phyloP scores from a whole-genome alignment of 2,113 vertebrate species.

The Oceanodroma tethys region DNA sequence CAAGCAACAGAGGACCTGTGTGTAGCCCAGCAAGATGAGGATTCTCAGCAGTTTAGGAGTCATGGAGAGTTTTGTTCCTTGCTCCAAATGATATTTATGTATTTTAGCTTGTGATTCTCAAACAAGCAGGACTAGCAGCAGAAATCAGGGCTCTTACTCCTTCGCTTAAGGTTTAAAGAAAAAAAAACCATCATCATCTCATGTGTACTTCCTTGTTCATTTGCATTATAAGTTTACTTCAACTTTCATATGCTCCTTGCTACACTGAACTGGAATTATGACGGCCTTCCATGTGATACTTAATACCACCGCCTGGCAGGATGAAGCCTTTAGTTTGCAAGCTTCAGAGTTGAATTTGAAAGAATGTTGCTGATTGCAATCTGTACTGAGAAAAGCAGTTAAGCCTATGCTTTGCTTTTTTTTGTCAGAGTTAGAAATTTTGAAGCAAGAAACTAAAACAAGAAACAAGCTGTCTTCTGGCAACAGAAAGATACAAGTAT shows the following conservation, averaged over 20 bases:
- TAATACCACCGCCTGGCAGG: slow-evolving; percentile 12
- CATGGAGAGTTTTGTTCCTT: not conserved
- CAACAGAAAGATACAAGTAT: not conserved
- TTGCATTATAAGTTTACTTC: not conserved
- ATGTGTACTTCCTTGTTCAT: not conserved
- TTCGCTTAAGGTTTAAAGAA: not conserved
- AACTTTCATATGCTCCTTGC: slow-evolving; percentile 8
- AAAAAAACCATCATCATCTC: not conserved
- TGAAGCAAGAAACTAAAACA: not conserved
- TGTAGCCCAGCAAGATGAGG: not conserved
- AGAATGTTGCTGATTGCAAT: slow-evolving; percentile 19
- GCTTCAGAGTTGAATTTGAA: not conserved
- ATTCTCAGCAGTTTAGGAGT: not conserved
- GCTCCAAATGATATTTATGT: not conserved
- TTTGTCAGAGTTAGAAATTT: not conserved
- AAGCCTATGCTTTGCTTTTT: not conserved
- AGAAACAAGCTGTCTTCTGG: not conserved
- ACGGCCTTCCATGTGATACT: not conserved
- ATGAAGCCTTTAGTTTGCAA: not conserved
- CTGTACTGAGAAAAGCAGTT: not conserved
- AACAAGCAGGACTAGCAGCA: not conserved
- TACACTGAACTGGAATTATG: slow-evolving; percentile 5
- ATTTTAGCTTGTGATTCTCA: not conserved
- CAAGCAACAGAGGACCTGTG: not conserved
- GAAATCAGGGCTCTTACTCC: not conserved